Evolutionary conservation across 2,113 vertebrate species (phyloP).

Genomic region (Zapus hudsonius): DNA sequence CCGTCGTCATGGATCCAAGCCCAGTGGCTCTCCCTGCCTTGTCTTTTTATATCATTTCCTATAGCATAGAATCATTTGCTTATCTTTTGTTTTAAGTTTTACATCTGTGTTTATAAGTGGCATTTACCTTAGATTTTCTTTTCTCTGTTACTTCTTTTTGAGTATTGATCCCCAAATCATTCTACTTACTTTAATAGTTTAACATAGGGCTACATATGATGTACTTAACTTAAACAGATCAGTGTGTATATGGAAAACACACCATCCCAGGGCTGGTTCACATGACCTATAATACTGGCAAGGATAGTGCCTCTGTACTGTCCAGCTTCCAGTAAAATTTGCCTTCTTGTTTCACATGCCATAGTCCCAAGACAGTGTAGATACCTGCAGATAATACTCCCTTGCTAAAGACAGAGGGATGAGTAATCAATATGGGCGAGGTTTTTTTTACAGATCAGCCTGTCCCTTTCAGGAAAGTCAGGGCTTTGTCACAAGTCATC

Average conservation of each 20-base stretch:
- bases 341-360: neutral
- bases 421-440: neutral
- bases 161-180: neutral
- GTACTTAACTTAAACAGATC: neutral
- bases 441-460: neutral
- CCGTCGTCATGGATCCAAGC: too few relatives aligned
- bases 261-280: neutral
- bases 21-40: rapidly evolving
- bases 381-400: neutral
- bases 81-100: neutral
- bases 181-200: neutral
- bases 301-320: neutral
- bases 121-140: neutral
- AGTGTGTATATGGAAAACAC: neutral
- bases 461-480: neutral
- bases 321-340: neutral
- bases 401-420: neutral
- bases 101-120: neutral
- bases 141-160: neutral
- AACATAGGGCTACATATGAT: neutral
- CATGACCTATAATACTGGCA: neutral
- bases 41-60: neutral
- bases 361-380: neutral
- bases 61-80: neutral
- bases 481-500: neutral